Base-by-base conservation (phyloP, 1,140 invertebrate genomes). In the Drosophila azteca region DNA sequence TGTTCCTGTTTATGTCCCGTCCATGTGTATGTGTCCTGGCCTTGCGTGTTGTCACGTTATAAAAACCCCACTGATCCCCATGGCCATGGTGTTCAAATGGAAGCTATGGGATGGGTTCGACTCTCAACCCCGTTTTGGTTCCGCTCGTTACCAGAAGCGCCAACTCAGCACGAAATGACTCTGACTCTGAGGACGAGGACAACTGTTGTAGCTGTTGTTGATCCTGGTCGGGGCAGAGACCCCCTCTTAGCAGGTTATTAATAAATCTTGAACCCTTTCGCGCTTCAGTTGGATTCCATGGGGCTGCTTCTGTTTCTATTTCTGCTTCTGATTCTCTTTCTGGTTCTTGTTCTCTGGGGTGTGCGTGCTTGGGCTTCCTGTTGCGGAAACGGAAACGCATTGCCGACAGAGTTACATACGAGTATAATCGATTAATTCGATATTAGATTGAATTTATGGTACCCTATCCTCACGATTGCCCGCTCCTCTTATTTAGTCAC, bases 11-110 rank as follows among this genome's bases (percentile, higher is more conserved):
- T 64, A 57, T 62, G 61, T 73, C 43, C 54, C 61, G 53, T 31
- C 17, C 17, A 20, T 20, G 17, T 20, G 17, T 20, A 39, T 67
- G 53, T 62, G 77, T 65, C 78, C 59, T 77, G 50, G 43, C 63
- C 63, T 87, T 79, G 90, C 90, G 85, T 91, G 90, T 91, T 91
- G 90, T 91, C 90, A 91, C 85, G 90, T 91, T 91, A 91, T 90
- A 90, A 89, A 89, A 90, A 88, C 72, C 70, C 53, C 55, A 82
- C 61, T 77, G 83, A 87, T 87, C 82, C 81, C 79, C 65, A 55
- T 60, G 41, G 55, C 9, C 35, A 3, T 39, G 35, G 35, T 39
- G 35, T 39, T 13, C 11, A 5, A 39, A 39, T 39, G 35, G 35
- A 1, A 39, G 2, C 35, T 13, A 5, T 39, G 11, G 35, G 11